Evolutionary conservation across 2,888 invertebrate genomes (phyloP), one percentile per base, ranked within the genome.

Genomic region (Pseudococcus viburni): DNA sequence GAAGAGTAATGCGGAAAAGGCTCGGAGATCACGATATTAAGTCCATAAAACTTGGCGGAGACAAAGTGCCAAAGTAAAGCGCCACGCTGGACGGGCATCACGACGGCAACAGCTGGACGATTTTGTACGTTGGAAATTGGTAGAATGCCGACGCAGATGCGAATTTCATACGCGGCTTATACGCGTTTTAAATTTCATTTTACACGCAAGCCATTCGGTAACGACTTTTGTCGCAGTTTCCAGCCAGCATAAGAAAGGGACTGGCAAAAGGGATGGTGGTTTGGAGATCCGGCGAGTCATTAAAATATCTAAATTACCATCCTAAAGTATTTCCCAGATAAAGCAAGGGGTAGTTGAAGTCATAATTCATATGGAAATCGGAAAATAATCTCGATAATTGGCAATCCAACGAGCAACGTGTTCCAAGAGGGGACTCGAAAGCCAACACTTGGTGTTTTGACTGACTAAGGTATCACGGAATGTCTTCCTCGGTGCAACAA

Each of bases 151-250:
- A 17, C 80, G 80, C 80, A 80, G 80, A 80, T 80, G 80, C 68
- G 68, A 73, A 73, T 73, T 73, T 73, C 68, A 73, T 73, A 73
- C 68, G 26, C 68, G 68, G 68, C 68, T 73, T 73, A 73, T 80
- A 80, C 80, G 80, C 80, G 80, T 80, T 80, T 80, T 80, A 80
- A 80, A 80, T 80, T 80, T 80, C 42, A 80, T 80, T 80, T 80
- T 33, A 9, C 80, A 42, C 80, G 33, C 19, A 59, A 59, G 59
- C 80, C 19, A 42, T n/a, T 39, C 42, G 17, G 80, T 80, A 80
- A 80, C 46, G 80, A 80, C 80, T 80, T 80, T 80, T n/a, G 80
- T 80, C 46, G 42, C 42, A 80, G 80, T 80, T 73, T 80, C 17
- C 80, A 42, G n/a, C 46, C 42, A 17, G n/a, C 46, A 39, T 39